These are phyloP conservation scores for Micropoecilia bifurca DNA, from an alignment of 2,797 vertebrate species.

Conservation along the genomic window DNA sequence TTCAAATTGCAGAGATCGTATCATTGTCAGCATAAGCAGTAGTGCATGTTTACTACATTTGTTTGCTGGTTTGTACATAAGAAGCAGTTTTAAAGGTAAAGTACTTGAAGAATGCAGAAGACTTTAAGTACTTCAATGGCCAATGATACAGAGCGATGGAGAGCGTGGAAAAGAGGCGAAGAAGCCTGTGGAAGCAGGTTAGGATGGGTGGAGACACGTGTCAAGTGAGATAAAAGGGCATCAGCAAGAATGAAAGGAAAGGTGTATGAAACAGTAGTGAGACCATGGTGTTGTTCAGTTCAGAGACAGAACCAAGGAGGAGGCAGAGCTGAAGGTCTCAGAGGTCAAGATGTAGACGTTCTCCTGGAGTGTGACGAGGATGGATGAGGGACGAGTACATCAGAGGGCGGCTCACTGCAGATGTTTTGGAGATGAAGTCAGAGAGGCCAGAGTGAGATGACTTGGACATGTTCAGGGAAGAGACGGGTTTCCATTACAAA, in stretches of 20 bases:
- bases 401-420: not conserved
- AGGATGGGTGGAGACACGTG: not conserved
- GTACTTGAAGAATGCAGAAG: not conserved
- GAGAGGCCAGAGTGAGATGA: not conserved
- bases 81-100: not conserved
- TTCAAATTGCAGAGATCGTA: not conserved
- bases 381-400: not conserved
- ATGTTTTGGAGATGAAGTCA: not conserved
- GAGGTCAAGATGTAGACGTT: not conserved
- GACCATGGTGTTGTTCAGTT: not conserved
- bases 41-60: not conserved
- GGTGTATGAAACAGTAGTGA: not conserved
- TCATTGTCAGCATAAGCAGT: not conserved
- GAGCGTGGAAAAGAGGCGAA: not conserved
- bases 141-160: not conserved
- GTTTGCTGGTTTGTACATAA: not conserved
- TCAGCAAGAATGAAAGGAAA: not conserved
- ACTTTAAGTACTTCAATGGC: not conserved
- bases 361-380: not conserved
- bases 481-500: not conserved
- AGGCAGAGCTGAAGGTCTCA: not conserved
- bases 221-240: not conserved
- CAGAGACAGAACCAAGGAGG: not conserved
- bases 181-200: not conserved
- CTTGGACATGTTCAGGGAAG: not conserved